These are phyloP conservation scores for Lutraria rhynchaena DNA, from an alignment of 1,140 invertebrate species.

Conservation along the genomic window DNA sequence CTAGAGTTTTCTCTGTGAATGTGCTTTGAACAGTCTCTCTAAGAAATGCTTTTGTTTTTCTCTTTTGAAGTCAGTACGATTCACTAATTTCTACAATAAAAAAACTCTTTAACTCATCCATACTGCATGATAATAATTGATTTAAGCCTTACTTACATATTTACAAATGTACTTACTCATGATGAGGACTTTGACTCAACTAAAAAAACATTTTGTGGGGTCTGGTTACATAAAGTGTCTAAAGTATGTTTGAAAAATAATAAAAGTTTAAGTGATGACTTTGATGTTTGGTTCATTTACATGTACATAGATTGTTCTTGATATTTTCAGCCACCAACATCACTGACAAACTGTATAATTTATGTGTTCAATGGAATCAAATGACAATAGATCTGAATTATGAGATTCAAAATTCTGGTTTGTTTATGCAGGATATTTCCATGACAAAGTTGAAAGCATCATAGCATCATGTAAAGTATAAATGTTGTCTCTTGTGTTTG, in stretches of 20 bases:
- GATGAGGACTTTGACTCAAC: background rate
- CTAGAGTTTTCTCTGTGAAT: background rate
- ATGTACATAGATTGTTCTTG: too few relatives aligned
- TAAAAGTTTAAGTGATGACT: background rate
- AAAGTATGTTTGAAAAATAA: background rate
- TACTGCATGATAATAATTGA: too few relatives aligned
- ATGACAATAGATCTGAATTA: conserved; percentile 3
- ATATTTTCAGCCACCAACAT: background rate
- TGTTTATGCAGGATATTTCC: background rate
- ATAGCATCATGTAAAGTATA: too few relatives aligned
- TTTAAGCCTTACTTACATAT: background rate
- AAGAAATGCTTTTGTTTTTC: background rate
- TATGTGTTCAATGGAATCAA: background rate
- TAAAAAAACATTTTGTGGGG: background rate
- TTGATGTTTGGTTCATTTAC: background rate
- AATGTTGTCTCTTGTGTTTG: too few relatives aligned
- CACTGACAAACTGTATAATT: background rate
- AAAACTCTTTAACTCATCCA: too few relatives aligned
- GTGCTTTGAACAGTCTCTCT: background rate
- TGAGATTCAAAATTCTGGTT: background rate
- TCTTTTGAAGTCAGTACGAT: too few relatives aligned
- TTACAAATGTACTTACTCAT: too few relatives aligned
- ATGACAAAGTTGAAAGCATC: too few relatives aligned
- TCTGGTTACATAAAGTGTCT: background rate
- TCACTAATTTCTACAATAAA: too few relatives aligned